Evolutionary conservation across 2,888 invertebrate genomes (phyloP).

Genomic region (Chaitophorus viminalis): DNA sequence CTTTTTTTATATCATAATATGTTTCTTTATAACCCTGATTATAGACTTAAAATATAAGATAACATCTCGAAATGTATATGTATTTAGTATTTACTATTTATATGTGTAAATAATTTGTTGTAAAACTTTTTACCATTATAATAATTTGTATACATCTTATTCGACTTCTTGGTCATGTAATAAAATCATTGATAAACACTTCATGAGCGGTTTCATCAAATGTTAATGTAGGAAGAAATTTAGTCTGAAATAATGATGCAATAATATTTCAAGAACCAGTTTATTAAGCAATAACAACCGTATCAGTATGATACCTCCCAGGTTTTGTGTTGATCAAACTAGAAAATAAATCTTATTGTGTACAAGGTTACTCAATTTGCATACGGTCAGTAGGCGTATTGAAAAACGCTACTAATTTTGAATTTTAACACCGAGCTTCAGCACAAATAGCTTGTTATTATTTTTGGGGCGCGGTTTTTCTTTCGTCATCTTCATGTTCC

Average conservation of each 20-base stretch:
- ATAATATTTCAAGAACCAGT: slow-evolving; percentile 40
- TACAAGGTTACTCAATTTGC: slow-evolving; percentile 47
- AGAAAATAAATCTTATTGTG: slow-evolving; percentile 54
- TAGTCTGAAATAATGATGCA: slow-evolving; percentile 2
- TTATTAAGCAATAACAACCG: slow-evolving; percentile 51
- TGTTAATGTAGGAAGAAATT: slow-evolving; percentile 21
- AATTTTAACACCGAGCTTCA: slow-evolving; percentile 53
- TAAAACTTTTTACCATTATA: not conserved
- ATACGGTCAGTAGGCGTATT: slow-evolving; percentile 52
- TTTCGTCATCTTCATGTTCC: slow-evolving; percentile 50
- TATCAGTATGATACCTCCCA: slow-evolving; percentile 27
- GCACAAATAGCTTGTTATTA: slow-evolving; percentile 42
- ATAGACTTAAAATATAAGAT: not conserved
- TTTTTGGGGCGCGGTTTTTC: slow-evolving; percentile 52
- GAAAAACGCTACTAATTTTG: slow-evolving; percentile 57
- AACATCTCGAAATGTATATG: not conserved
- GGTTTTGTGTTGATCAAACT: slow-evolving; percentile 46
- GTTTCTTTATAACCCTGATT: too few species aligned
- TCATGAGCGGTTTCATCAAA: slow-evolving; percentile 4
- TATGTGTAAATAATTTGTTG: too few species aligned
- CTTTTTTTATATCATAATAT: too few species aligned
- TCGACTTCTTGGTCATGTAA: not conserved
- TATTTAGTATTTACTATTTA: too few species aligned
- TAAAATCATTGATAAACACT: not conserved
- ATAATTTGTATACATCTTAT: slow-evolving; percentile 19